Evolutionary conservation across 2,797 vertebrate genomes (phyloP).

Genomic region (Schizopygopsis pylzovi): DNA sequence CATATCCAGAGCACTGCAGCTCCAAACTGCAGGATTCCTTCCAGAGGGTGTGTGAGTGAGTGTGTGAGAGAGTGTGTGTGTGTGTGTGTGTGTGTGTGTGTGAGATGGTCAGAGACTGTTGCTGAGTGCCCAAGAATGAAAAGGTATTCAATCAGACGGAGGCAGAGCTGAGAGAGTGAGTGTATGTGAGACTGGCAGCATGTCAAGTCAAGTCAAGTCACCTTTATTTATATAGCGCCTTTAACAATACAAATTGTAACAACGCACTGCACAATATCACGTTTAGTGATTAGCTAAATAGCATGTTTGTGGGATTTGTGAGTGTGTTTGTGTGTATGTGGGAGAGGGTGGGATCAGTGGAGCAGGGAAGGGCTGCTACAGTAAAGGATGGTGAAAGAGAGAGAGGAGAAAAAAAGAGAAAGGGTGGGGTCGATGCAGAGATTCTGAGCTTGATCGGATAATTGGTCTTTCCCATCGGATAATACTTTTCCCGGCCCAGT

Average conservation of each 20-base stretch:
- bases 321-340: slow-evolving; percentile 34
- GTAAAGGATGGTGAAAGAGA: too few relatives aligned
- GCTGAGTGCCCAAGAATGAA: slow-evolving; percentile 74
- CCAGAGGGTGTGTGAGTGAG: slow-evolving; percentile 56
- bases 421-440: too few relatives aligned
- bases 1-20: slow-evolving; percentile 61
- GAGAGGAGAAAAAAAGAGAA: too few relatives aligned
- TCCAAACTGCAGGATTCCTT: slow-evolving; percentile 63
- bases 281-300: too few relatives aligned
- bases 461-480: too few relatives aligned
- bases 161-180: slow-evolving; percentile 59
- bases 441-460: too few relatives aligned
- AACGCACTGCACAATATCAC: too few relatives aligned
- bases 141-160: slow-evolving; percentile 74
- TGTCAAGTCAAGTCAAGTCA: too few relatives aligned
- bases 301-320: slow-evolving; percentile 33
- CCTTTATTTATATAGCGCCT: too few relatives aligned
- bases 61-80: slow-evolving; percentile 35
- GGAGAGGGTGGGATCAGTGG: slow-evolving; percentile 51
- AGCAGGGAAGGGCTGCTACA: slow-evolving; percentile 46
- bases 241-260: too few relatives aligned
- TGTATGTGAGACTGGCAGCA: slow-evolving; percentile 14
- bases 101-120: slow-evolving; percentile 63
- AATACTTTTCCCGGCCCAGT: too few relatives aligned
- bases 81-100: slow-evolving; percentile 18